Evolutionary conservation across 2,888 invertebrate genomes (phyloP).

Genomic region (Dastarcus helophoroides): DNA sequence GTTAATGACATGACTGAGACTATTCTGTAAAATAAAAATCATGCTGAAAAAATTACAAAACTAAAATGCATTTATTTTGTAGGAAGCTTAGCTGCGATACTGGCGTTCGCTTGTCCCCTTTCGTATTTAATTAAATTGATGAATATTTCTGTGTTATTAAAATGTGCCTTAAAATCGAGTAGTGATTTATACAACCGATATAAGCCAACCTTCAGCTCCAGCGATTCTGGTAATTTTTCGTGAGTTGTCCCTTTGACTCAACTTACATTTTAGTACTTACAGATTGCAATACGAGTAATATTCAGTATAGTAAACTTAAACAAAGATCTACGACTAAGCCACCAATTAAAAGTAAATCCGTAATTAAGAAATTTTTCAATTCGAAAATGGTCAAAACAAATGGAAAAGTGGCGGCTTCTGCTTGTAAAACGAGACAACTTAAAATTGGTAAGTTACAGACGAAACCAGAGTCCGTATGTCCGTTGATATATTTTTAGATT

Average conservation of each 20-base stretch:
- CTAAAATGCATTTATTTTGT: too few relatives aligned
- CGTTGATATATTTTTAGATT: background rate
- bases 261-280: too few relatives aligned
- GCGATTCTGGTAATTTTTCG: too few relatives aligned
- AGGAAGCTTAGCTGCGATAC: conserved; percentile 50
- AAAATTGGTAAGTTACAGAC: too few relatives aligned
- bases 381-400: background rate
- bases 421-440: background rate
- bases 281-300: too few relatives aligned
- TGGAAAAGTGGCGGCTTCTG: too few relatives aligned
- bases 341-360: conserved; percentile 14
- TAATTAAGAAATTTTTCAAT: conserved; percentile 14
- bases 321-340: conserved; percentile 21
- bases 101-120: conserved; percentile 52
- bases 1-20: too few relatives aligned
- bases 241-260: too few relatives aligned
- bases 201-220: conserved; percentile 31
- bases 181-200: conserved; percentile 41
- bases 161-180: conserved; percentile 27
- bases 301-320: conserved; percentile 30
- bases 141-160: conserved; percentile 44
- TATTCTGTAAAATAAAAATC: too few relatives aligned
- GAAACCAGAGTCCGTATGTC: too few relatives aligned
- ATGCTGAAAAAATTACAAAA: too few relatives aligned
- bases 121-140: conserved; percentile 49